Percentiles rank a stretch among this genome's conserved stretches.
phyloP scores from a whole-genome alignment of 2,888 invertebrate genomes.

The Hoplodrina blanda region DNA sequence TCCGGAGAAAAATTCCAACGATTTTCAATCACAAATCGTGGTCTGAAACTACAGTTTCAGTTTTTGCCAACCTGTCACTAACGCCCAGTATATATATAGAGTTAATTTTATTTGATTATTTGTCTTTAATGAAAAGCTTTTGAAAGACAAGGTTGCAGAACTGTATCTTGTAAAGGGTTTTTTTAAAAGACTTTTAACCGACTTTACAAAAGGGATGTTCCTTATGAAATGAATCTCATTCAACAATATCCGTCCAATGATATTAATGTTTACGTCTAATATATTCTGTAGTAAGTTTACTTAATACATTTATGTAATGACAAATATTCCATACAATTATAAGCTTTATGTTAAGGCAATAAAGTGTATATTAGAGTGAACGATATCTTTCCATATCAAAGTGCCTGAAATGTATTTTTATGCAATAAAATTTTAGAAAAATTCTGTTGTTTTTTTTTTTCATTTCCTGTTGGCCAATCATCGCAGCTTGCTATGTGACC shows the following conservation, averaged over 20 bases:
- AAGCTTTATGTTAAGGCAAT: conserved; percentile 20
- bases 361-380: conserved; percentile 51
- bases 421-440: conserved; percentile 45
- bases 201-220: neutral
- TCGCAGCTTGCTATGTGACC: too few species aligned
- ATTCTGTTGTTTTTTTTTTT: neutral
- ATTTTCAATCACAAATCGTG: too few species aligned
- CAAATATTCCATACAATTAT: conserved; percentile 21
- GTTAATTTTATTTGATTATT: too few species aligned
- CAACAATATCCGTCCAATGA: conserved; percentile 27
- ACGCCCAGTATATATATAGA: too few species aligned
- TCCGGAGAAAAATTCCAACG: too few species aligned
- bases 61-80: too few species aligned
- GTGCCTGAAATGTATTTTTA: conserved; percentile 59
- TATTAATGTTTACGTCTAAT: conserved; percentile 28
- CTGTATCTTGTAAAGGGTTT: too few species aligned
- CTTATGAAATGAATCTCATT: conserved; percentile 32
- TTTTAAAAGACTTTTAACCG: conserved; percentile 14
- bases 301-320: neutral
- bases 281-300: neutral
- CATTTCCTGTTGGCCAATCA: too few species aligned
- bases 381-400: conserved; percentile 49
- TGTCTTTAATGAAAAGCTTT: too few species aligned
- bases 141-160: too few species aligned
- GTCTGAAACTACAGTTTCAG: too few species aligned